phyloP scores from a whole-genome alignment of 1,140 invertebrate genomes.

The Armadillidium nasatum region DNA sequence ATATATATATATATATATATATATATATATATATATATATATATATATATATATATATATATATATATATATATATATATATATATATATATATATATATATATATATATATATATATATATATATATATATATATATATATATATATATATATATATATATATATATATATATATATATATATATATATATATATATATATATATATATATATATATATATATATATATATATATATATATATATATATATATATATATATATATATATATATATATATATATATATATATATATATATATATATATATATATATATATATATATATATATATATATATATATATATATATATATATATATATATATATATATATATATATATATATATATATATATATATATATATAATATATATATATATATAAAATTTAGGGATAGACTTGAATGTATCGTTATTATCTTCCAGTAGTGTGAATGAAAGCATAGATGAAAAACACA shows the following conservation, averaged over 20 bases:
- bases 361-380: too few relatives aligned
- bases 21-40: constrained; percentile 17
- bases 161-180: constrained; percentile 17
- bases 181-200: constrained; percentile 21
- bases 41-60: constrained; percentile 12
- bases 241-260: constrained; percentile 8
- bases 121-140: constrained; percentile 22
- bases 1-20: background rate
- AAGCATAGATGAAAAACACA: too few relatives aligned
- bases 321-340: too few relatives aligned
- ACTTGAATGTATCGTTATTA: too few relatives aligned
- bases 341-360: too few relatives aligned
- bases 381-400: too few relatives aligned
- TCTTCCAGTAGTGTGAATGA: too few relatives aligned
- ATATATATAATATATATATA: too few relatives aligned
- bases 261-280: constrained; percentile 17
- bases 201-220: constrained; percentile 17
- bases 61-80: background rate
- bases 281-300: constrained; percentile 22
- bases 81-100: constrained; percentile 3
- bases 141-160: constrained; percentile 22
- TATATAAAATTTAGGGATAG: too few relatives aligned
- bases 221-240: constrained; percentile 18
- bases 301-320: too few relatives aligned
- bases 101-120: constrained; percentile 22